phyloP scores from a whole-genome alignment of 2,888 invertebrate genomes.

The Gasteruption jaculator region DNA sequence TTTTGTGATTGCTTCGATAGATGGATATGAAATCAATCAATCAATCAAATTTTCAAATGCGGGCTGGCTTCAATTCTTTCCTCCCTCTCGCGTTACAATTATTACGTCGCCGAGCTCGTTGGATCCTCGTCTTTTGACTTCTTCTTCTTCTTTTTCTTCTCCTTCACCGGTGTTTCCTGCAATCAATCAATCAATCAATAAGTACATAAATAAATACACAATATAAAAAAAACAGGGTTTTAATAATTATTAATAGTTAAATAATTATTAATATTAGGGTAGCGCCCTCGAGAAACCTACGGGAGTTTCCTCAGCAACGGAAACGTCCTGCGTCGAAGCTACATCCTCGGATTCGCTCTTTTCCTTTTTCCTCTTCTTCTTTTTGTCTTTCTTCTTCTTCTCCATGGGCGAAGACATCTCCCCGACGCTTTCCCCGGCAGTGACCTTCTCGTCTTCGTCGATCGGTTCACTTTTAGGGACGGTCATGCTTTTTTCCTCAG shows the following conservation, averaged over 20 bases:
- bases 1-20: no score
- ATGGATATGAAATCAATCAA: no score
- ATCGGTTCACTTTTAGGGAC: conserved; percentile 53
- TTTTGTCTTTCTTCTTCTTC: conserved; percentile 46
- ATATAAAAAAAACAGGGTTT: conserved; percentile 2
- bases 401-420: conserved; percentile 48
- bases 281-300: no score
- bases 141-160: conserved; percentile 76
- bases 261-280: conserved; percentile 35
- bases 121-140: conserved; percentile 64
- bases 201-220: conserved; percentile 7
- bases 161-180: conserved; percentile 51
- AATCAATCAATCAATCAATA: conserved; percentile 19
- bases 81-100: no score
- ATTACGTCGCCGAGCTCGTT: conserved; percentile 16
- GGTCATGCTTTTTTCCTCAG: conserved; percentile 46
- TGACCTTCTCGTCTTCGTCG: conserved; percentile 35
- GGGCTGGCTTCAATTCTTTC: no score
- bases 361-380: conserved; percentile 49
- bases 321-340: no score
- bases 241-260: conserved; percentile 2
- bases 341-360: conserved; percentile 37
- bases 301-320: no score
- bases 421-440: no score
- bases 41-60: no score